Base-by-base conservation (phyloP, 2,113 vertebrate species). In the Motacilla tschutschensis region DNA sequence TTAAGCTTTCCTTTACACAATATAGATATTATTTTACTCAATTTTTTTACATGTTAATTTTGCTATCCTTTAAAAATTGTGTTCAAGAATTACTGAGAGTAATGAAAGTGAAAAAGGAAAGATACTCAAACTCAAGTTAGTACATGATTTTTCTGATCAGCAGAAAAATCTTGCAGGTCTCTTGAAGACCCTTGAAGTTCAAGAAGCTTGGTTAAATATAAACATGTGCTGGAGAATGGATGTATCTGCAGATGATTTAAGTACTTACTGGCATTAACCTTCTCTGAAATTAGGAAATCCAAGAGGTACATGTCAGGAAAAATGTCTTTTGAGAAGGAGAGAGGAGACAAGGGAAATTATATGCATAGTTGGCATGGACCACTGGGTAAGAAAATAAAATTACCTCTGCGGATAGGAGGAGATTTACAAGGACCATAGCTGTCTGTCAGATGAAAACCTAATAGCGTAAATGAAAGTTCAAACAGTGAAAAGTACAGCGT, bases 321-420 rank as follows among this genome's bases (percentile, higher is more conserved):
- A 91, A 76, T 43, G 29, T 75, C 71, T 73, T 86, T 79, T 72
- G 43, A 57, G 64, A 59, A 78, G 44, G 22, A 83, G 74, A 84
- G 48, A 75, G 67, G 47, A 82, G 71, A 75, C 46, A 79, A 66
- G 69, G n/a, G 36, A 78, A 91, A 91, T 78, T 7, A 41, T 72
- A 65, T 47, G 63, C 67, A 62, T 73, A 38, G 59, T 35, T 94
- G 47, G 40, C 74, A 51, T 62, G 66, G 71, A 88, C 40, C 51
- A 76, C 6, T 88, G 67, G 35, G 12, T 79, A 83, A 78, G 70
- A 93, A 92, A 85, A 89, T 83, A 73, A 75, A 87, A 69, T 85
- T 93, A 91, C 46, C 88, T 48, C 24, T 92, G 28, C 87, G 86
- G 53, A n/a, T 84, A 93, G 85, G 66, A 91, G 57, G 76, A 48